These are phyloP conservation scores for Typhlichthys subterraneus DNA, from an alignment of 2,797 vertebrate species.

Conservation along the genomic window DNA sequence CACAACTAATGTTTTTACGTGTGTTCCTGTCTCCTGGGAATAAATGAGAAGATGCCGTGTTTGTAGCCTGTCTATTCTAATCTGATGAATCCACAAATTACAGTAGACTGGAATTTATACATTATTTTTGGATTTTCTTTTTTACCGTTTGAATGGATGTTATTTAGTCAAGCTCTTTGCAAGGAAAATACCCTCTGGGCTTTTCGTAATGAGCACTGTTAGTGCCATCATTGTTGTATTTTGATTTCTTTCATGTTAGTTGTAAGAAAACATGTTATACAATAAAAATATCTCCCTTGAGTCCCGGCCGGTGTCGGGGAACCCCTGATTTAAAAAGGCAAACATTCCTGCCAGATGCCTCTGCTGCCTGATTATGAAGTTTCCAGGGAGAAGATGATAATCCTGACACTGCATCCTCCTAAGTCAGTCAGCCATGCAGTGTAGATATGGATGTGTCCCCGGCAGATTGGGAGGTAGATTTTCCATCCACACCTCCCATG, in stretches of 20 bases:
- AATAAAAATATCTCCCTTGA: constrained; percentile 43
- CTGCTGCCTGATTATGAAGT: constrained; percentile 71
- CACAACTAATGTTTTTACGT: constrained; percentile 19
- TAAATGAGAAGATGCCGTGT: constrained; percentile 28
- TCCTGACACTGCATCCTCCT: constrained; percentile 73
- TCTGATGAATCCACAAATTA: constrained; percentile 24
- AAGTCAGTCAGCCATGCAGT: constrained; percentile 74
- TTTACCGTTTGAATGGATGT: constrained; percentile 11
- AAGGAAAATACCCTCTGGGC: constrained; percentile 25
- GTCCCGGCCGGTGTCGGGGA: constrained; percentile 46
- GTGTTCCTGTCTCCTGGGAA: constrained; percentile 25
- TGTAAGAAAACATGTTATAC: constrained; percentile 29
- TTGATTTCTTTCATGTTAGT: constrained; percentile 45
- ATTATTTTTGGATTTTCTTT: constrained; percentile 6
- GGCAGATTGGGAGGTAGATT: constrained; percentile 77
- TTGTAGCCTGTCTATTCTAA: constrained; percentile 12
- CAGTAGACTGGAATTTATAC: constrained; percentile 2
- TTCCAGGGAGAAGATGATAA: constrained; percentile 72
- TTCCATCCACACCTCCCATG: constrained; percentile 74
- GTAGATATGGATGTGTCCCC: constrained; percentile 76
- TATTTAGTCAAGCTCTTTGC: constrained; percentile 17
- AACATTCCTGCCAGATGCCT: constrained; percentile 50
- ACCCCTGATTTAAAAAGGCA: constrained; percentile 74
- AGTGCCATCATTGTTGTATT: constrained; percentile 34
- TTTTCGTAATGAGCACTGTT: constrained; percentile 37